These are phyloP conservation scores for Rhynchotus rufescens DNA, from an alignment of 2,797 vertebrate genomes.

Conservation along the genomic window DNA sequence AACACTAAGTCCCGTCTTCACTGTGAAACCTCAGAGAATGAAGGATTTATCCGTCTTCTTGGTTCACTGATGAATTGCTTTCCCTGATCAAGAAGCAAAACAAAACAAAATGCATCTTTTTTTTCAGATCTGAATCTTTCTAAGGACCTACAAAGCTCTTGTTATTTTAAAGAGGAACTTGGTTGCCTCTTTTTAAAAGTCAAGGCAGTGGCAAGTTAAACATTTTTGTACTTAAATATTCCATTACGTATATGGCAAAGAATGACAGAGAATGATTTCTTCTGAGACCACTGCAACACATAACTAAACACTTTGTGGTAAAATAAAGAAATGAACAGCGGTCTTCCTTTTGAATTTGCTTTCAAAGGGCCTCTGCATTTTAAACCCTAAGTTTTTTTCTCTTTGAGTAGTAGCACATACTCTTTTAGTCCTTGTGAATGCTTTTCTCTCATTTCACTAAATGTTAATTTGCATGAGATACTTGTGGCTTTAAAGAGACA, in stretches of 20 bases:
- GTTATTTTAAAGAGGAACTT: conserved; percentile 24
- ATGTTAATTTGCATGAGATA: conserved; percentile 59
- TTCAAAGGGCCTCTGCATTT: conserved; percentile 21
- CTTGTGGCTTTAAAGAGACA: conserved; percentile 64
- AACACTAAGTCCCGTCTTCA: neutral
- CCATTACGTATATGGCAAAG: neutral
- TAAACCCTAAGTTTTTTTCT: conserved; percentile 27
- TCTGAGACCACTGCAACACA: neutral
- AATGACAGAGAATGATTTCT: neutral
- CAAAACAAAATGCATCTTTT: neutral
- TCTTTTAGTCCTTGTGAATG: conserved; percentile 51
- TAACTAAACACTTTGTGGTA: neutral
- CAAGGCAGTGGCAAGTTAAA: neutral
- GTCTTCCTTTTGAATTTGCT: conserved; percentile 37
- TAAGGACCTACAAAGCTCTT: conserved; percentile 4
- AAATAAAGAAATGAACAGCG: neutral
- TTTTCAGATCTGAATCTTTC: neutral
- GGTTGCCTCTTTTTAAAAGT: conserved; percentile 29
- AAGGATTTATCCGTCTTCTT: conserved; percentile 1
- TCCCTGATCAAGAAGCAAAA: neutral
- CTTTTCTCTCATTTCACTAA: conserved; percentile 37
- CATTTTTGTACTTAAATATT: neutral
- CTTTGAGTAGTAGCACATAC: conserved; percentile 35
- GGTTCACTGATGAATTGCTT: neutral
- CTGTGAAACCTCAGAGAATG: conserved; percentile 19